Evolutionary conservation across 2,113 vertebrate genomes (phyloP).

Genomic region (Oreotrochilus melanogaster): DNA sequence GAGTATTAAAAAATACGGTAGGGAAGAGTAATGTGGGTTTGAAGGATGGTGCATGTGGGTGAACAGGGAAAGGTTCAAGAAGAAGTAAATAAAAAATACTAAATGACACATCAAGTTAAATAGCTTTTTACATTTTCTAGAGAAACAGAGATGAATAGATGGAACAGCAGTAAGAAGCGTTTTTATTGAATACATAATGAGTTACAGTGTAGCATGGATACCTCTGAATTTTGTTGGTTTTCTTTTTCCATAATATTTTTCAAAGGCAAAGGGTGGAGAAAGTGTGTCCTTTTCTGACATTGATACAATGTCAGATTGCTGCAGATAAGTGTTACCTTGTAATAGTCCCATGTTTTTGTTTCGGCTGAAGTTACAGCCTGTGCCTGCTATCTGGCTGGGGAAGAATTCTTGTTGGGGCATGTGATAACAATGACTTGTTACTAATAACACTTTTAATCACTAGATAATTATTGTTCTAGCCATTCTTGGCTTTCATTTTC

Average conservation of each 20-base stretch:
- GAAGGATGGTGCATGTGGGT: neutral
- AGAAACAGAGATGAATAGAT: neutral
- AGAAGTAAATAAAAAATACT: neutral
- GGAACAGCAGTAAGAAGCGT: neutral
- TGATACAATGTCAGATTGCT: neutral
- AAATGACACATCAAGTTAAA: rapidly evolving
- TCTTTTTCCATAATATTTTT: neutral
- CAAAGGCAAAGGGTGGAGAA: neutral
- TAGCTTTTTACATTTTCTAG: neutral
- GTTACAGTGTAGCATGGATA: neutral
- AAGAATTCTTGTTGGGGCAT: neutral
- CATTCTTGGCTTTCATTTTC: neutral
- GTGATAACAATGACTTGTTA: neutral
- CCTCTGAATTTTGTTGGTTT: neutral
- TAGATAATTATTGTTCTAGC: neutral
- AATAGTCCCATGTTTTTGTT: neutral
- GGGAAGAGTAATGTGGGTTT: too few species aligned
- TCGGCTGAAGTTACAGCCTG: neutral
- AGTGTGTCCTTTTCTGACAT: neutral
- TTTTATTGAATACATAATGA: neutral
- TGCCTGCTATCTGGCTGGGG: neutral
- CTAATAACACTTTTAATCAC: neutral
- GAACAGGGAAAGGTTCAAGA: neutral
- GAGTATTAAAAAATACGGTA: neutral
- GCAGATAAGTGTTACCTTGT: neutral